Evolutionary conservation across 2,888 invertebrate species (phyloP), one percentile per base, ranked within the genome.

Genomic region (Poecilobothrus nobilitatus): DNA sequence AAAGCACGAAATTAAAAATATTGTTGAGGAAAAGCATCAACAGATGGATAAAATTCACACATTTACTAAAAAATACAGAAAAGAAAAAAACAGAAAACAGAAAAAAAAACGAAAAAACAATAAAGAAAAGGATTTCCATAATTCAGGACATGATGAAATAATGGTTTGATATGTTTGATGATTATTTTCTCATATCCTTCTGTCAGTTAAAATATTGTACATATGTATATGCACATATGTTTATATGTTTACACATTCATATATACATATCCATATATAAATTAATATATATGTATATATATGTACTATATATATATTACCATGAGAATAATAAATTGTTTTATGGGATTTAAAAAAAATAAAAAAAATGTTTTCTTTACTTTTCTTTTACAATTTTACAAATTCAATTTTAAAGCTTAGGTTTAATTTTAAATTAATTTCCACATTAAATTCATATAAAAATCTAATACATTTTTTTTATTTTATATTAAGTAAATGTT

Each of bases 11-110:
- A 53, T n/a, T 18, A 18, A 53, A 41, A 41, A 53, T 53, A 3
- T 9, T 44, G 44, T 53, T 18, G n/a, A 53, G 53, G 18, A 53
- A 37, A 53, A 53, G 53, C 53, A n/a, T 53, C 53, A 53, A 53
- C 53, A 53, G 53, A 53, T 53, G 53, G 53, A 53, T 53, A 53
- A 53, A 53, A 53, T 53, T 53, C 53, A 53, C 53, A 53, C 53
- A 53, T 53, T 53, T 53, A 53, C 53, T 53, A n/a, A 37, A 53
- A n/a, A 53, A 53, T 5, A 27, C 53, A 53, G 6, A 44, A 44
- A 3, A 44, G 15, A 6, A 44, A 44, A 44, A 15, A 44, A 44
- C 2, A 44, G 12, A 44, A 9, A 9, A 15, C 53, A 53, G 15
- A 41, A 8, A 12, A 41, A 53, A 15, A 12, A 53, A 53, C 53